Conservation (phyloP, 1,140 invertebrate species). For the Plectrocnemia conspersa region DNA sequence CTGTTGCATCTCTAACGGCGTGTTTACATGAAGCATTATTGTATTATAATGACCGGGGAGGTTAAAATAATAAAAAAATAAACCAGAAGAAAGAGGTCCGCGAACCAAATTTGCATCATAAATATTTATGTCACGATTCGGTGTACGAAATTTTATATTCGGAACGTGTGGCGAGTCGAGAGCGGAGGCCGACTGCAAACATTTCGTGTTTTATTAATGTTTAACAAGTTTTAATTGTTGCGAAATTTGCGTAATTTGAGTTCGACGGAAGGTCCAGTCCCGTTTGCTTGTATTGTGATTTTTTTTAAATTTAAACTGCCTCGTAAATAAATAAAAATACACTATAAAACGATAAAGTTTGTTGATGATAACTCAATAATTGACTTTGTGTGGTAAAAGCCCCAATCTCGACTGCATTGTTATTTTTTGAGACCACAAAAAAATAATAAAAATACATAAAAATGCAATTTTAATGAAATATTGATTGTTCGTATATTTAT, state of each 20-base stretch:
- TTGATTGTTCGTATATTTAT: too few species aligned
- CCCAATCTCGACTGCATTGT: neutral
- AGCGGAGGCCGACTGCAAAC: slow-evolving; percentile 13
- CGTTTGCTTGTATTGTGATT: too few species aligned
- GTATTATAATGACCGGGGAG: slow-evolving; percentile 17
- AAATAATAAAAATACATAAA: too few species aligned
- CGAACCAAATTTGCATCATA: slow-evolving; percentile 27
- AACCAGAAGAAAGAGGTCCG: neutral
- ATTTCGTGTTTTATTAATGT: slow-evolving; percentile 20
- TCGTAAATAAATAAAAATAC: too few species aligned
- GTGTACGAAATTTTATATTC: slow-evolving; percentile 29
- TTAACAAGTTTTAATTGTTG: slow-evolving; percentile 18
- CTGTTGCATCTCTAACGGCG: slow-evolving; percentile 18
- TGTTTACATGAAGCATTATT: slow-evolving; percentile 20
- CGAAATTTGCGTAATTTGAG: slow-evolving; percentile 8
- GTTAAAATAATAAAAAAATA: too few species aligned
- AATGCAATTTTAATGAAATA: too few species aligned
- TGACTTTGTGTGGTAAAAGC: neutral
- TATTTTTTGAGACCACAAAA: too few species aligned
- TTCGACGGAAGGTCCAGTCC: too few species aligned
- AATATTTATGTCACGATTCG: slow-evolving; percentile 33
- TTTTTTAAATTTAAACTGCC: too few species aligned
- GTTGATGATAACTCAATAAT: neutral
- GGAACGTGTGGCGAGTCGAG: slow-evolving; percentile 23
- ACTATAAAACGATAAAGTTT: too few species aligned